phyloP scores from a whole-genome alignment of 2,797 vertebrate genomes.

The Xyrichtys novacula region DNA sequence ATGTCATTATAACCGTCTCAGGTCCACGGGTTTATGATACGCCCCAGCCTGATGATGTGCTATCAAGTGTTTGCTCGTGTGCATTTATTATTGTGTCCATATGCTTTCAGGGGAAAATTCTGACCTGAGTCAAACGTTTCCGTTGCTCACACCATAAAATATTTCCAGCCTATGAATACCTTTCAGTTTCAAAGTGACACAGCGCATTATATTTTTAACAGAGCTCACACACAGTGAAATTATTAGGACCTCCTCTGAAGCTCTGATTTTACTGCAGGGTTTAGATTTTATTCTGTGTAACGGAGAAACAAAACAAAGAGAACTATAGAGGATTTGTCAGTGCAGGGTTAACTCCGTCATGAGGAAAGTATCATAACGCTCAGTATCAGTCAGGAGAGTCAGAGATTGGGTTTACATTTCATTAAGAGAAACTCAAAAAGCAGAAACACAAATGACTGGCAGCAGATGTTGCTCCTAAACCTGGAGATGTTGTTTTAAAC shows the following conservation, averaged over 20 bases:
- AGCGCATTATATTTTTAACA: slow-evolving; percentile 43
- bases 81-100: slow-evolving; percentile 67
- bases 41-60: slow-evolving; percentile 54
- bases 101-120: slow-evolving; percentile 49
- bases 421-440: no score
- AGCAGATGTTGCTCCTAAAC: no score
- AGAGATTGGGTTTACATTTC: no score
- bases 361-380: no score
- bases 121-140: slow-evolving; percentile 62
- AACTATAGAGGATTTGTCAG: not conserved
- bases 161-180: slow-evolving; percentile 50
- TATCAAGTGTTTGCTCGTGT: slow-evolving; percentile 59
- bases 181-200: slow-evolving; percentile 54
- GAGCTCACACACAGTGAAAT: slow-evolving; percentile 44
- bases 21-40: slow-evolving; percentile 41
- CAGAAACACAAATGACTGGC: no score
- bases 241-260: slow-evolving; percentile 34
- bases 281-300: slow-evolving; percentile 21
- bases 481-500: no score
- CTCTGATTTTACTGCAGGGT: slow-evolving; percentile 28
- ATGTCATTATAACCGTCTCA: slow-evolving; percentile 48
- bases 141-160: slow-evolving; percentile 44
- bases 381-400: not conserved
- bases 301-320: slow-evolving; percentile 15
- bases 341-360: not conserved